Evolutionary conservation across 1,140 invertebrate species (phyloP).

Genomic region (Galendromus occidentalis): DNA sequence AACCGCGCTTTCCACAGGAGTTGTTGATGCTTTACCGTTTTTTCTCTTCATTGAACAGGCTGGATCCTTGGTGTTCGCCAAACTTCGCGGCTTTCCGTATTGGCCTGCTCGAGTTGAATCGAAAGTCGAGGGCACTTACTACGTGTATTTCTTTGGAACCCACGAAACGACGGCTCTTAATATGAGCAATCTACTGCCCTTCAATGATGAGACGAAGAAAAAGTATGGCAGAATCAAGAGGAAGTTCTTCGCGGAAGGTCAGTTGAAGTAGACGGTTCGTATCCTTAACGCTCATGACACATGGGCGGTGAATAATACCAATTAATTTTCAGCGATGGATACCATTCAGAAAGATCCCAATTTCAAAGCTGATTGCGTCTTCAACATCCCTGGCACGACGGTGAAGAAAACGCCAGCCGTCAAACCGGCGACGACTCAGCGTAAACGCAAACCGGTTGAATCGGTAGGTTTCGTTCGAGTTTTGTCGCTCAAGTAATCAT

Average conservation of each 20-base stretch:
- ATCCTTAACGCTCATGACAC: too few relatives aligned
- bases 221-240: constrained; percentile 43
- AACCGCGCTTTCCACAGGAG: too few relatives aligned
- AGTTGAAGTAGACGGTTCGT: neutral
- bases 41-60: neutral
- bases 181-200: constrained; percentile 33
- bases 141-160: constrained; percentile 83
- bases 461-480: neutral
- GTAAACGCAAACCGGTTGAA: neutral
- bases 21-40: neutral
- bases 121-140: constrained; percentile 51
- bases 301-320: too few relatives aligned
- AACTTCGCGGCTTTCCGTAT: constrained; percentile 82
- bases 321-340: neutral
- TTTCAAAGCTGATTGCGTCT: constrained; percentile 1
- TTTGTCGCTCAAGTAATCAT: too few relatives aligned
- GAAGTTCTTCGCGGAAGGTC: constrained; percentile 43
- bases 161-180: constrained; percentile 45
- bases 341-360: constrained; percentile 3
- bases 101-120: constrained; percentile 70
- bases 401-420: neutral
- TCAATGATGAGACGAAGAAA: constrained; percentile 38
- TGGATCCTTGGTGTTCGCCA: constrained; percentile 54
- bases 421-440: neutral
- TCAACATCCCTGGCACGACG: neutral